These are phyloP conservation scores for Crematogaster levior DNA, from an alignment of 2,888 invertebrate genomes.

Conservation along the genomic window DNA sequence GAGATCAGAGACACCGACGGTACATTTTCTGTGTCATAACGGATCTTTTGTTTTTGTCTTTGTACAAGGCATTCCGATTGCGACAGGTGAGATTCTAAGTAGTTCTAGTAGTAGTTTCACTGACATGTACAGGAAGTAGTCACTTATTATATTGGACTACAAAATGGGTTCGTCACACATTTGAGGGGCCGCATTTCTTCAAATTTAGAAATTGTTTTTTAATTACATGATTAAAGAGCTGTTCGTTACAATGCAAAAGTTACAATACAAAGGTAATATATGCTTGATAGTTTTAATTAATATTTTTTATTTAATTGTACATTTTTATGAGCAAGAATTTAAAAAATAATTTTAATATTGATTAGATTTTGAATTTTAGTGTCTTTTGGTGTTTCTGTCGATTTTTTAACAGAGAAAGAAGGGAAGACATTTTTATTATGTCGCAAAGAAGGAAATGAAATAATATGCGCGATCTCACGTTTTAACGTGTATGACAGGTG, in stretches of 20 bases:
- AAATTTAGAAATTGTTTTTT: not conserved
- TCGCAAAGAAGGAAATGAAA: not conserved
- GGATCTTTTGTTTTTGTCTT: not conserved
- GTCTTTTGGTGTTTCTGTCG: not conserved
- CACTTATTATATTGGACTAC: not conserved
- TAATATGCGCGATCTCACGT: not conserved
- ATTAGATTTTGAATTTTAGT: not conserved
- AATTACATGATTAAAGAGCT: not conserved
- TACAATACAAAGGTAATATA: not conserved
- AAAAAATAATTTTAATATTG: not conserved
- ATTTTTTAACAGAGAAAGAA: not conserved
- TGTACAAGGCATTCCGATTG: not conserved
- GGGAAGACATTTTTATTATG: not conserved
- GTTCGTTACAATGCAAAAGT: not conserved
- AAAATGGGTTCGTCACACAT: not conserved
- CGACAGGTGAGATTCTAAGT: not conserved
- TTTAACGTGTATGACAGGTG: not conserved
- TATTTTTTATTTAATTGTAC: not conserved
- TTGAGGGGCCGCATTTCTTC: not conserved
- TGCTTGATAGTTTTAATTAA: not conserved
- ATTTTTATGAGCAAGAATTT: not conserved
- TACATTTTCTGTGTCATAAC: constrained; percentile 13
- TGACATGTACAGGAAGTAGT: not conserved
- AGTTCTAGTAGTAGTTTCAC: too few relatives aligned
- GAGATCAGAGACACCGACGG: not conserved